A percentile compares a stretch with the other conserved stretches of the same genome.
Conservation (phyloP, 2,113 vertebrate species). For the Cephalophus harveyi region DNA sequence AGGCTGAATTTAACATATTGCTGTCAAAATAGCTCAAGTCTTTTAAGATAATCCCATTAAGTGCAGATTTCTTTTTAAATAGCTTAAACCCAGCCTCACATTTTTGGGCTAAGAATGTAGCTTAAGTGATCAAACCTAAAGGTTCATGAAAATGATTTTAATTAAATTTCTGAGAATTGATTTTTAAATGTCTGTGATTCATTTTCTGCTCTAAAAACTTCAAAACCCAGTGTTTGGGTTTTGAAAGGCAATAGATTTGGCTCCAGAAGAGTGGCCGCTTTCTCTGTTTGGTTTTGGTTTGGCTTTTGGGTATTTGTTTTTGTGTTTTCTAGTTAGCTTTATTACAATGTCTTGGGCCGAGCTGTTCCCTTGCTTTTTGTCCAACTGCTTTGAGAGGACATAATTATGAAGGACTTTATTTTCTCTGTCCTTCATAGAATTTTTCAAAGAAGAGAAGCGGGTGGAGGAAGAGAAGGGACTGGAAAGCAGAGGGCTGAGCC, state of each 20-base stretch:
- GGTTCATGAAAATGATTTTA: slow-evolving; percentile 50
- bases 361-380: neutral
- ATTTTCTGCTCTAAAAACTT: slow-evolving; percentile 73
- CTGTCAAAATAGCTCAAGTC: neutral
- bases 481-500: neutral
- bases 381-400: slow-evolving; percentile 23
- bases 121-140: slow-evolving; percentile 49
- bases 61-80: slow-evolving; percentile 26
- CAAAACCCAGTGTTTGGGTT: slow-evolving; percentile 34
- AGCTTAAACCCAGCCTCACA: neutral
- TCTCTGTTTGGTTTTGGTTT: slow-evolving; percentile 69
- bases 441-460: neutral
- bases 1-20: neutral
- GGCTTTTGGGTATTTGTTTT: slow-evolving; percentile 62
- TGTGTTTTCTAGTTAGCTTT: slow-evolving; percentile 63
- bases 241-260: slow-evolving; percentile 68
- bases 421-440: slow-evolving; percentile 17
- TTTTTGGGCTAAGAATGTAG: neutral
- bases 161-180: slow-evolving; percentile 59
- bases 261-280: slow-evolving; percentile 37
- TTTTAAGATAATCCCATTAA: slow-evolving; percentile 32
- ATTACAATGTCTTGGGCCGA: slow-evolving; percentile 33
- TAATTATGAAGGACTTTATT: slow-evolving; percentile 1
- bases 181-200: slow-evolving; percentile 67
- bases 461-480: neutral